Evolutionary conservation across 2,797 vertebrate genomes (phyloP).

Genomic region (Mormyrus proboscirostris): DNA sequence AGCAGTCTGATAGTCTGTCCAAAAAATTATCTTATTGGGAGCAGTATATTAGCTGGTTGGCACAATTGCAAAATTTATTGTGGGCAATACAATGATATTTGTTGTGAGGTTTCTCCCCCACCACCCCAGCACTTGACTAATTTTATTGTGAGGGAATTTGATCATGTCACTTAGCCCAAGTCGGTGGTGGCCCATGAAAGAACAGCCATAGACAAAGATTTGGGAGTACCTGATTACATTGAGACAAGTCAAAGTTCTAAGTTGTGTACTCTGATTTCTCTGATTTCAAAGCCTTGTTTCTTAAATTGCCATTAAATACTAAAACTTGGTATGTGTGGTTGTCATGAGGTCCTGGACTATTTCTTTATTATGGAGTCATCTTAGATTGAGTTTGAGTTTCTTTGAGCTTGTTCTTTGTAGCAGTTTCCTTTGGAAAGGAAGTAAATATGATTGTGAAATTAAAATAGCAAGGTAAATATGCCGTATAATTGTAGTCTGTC

Average conservation of each 20-base stretch:
- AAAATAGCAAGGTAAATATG: slow-evolving; percentile 38
- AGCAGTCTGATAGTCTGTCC: neutral
- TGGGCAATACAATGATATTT: neutral
- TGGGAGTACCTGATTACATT: neutral
- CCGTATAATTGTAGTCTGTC: slow-evolving; percentile 39
- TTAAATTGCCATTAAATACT: neutral
- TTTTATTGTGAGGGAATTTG: neutral
- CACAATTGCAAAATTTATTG: neutral
- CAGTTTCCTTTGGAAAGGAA: slow-evolving; percentile 31
- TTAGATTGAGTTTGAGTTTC: slow-evolving; percentile 35
- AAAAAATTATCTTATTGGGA: neutral
- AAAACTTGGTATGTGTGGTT: neutral
- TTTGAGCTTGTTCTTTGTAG: slow-evolving; percentile 28
- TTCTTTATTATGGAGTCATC: slow-evolving; percentile 26
- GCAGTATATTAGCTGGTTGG: neutral
- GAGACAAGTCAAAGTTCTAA: neutral
- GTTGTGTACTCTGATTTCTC: neutral
- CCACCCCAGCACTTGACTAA: neutral
- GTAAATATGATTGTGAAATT: slow-evolving; percentile 31
- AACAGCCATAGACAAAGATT: neutral
- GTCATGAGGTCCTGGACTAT: neutral
- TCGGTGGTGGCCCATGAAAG: neutral
- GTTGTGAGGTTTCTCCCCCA: neutral
- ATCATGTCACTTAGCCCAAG: neutral
- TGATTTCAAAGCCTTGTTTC: neutral